Conservation (phyloP, 2,797 vertebrate genomes). For the Smutsia gigantea region DNA sequence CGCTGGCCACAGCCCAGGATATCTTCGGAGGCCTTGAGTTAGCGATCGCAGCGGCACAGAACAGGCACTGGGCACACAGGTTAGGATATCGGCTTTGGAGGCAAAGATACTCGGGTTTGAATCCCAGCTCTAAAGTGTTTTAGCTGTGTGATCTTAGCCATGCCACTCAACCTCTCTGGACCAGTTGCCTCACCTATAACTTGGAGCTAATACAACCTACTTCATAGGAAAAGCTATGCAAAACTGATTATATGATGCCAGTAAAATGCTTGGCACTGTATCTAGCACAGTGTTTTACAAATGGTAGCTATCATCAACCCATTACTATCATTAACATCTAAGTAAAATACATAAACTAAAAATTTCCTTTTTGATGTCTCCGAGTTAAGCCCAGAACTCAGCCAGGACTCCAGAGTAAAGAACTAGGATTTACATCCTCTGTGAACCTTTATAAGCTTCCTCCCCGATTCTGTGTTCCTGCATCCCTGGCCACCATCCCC, state of each 20-base stretch:
- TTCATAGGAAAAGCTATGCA: not conserved
- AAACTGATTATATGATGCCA: not conserved
- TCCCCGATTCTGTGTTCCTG: rapidly evolving
- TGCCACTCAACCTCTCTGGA: not conserved
- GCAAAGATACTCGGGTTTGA: not conserved
- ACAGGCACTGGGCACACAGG: not conserved
- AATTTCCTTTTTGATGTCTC: not conserved
- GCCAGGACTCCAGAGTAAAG: not conserved
- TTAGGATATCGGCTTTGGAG: not conserved
- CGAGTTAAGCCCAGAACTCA: not conserved
- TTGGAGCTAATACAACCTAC: not conserved
- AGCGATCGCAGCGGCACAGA: not conserved
- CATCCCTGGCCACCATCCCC: rapidly evolving
- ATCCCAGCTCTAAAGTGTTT: not conserved
- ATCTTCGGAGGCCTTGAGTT: not conserved
- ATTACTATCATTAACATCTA: not conserved
- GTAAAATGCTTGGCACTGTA: not conserved
- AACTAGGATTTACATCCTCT: not conserved
- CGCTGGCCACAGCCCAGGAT: not conserved
- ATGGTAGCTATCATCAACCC: not conserved
- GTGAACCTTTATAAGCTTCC: not conserved
- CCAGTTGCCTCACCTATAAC: not conserved
- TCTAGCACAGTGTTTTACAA: not conserved
- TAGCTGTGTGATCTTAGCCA: not conserved
- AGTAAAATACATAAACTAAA: not conserved